Percentiles rank a stretch among this genome's conserved stretches.
phyloP scores from a whole-genome alignment of 1,140 invertebrate genomes.

The Galendromus occidentalis region DNA sequence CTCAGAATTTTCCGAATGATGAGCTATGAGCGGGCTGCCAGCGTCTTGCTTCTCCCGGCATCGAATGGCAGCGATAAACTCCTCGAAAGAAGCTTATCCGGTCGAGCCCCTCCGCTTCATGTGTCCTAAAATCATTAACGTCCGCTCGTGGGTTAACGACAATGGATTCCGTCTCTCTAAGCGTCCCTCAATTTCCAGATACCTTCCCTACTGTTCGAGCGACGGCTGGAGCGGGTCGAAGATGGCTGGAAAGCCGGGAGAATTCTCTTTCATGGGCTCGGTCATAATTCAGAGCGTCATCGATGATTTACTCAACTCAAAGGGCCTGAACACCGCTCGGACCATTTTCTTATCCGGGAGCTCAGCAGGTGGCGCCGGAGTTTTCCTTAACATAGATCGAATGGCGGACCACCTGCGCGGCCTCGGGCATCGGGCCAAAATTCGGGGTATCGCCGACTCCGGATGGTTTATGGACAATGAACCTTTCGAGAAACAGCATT shows the following conservation, averaged over 20 bases:
- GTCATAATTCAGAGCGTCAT: slow-evolving; percentile 56
- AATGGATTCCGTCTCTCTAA: slow-evolving; percentile 17
- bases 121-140: too few relatives aligned
- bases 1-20: too few relatives aligned
- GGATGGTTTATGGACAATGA: slow-evolving; percentile 81
- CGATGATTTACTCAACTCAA: slow-evolving; percentile 39
- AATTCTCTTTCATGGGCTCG: slow-evolving; percentile 68
- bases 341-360: slow-evolving; percentile 51
- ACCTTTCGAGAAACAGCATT: slow-evolving; percentile 32
- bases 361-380: slow-evolving; percentile 66
- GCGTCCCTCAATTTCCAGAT: slow-evolving; percentile 27
- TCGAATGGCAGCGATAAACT: too few relatives aligned
- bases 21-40: too few relatives aligned
- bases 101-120: too few relatives aligned
- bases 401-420: slow-evolving; percentile 39
- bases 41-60: too few relatives aligned
- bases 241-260: slow-evolving; percentile 21
- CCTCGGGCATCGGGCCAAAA: slow-evolving; percentile 42
- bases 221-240: slow-evolving; percentile 73
- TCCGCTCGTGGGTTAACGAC: not conserved
- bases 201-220: slow-evolving; percentile 78
- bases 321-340: slow-evolving; percentile 28
- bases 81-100: too few relatives aligned
- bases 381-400: slow-evolving; percentile 67
- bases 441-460: slow-evolving; percentile 63